phyloP scores from a whole-genome alignment of 2,797 vertebrate species.

The Typhlichthys eigenmanni region DNA sequence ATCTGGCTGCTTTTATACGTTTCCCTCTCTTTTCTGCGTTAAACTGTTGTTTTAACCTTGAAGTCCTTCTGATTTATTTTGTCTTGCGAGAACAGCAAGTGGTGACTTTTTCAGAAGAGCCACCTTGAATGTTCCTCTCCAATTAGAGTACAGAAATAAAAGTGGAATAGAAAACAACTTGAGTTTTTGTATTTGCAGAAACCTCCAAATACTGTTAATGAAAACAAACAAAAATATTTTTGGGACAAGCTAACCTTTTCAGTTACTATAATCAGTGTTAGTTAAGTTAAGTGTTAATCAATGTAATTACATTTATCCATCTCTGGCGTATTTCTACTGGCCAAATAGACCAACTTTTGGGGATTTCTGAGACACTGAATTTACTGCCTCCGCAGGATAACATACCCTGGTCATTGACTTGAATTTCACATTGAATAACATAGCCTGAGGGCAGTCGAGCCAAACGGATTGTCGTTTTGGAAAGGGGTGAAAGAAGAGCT shows the following conservation, averaged over 20 bases:
- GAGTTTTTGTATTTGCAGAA: constrained; percentile 27
- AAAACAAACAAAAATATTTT: constrained; percentile 31
- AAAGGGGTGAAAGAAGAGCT: constrained; percentile 22
- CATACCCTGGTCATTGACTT: constrained; percentile 33
- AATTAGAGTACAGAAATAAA: constrained; percentile 10
- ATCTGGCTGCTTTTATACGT: constrained; percentile 39
- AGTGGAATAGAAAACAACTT: constrained; percentile 18
- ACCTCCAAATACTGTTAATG: constrained; percentile 22
- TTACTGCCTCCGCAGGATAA: constrained; percentile 43
- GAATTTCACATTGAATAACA: constrained; percentile 47
- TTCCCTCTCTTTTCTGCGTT: constrained; percentile 23
- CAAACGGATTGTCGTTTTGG: constrained; percentile 26
- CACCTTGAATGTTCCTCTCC: constrained; percentile 28
- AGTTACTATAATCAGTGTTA: constrained; percentile 20
- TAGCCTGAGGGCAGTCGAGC: constrained; percentile 25
- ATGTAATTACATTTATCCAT: constrained; percentile 37
- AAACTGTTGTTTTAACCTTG: constrained; percentile 51
- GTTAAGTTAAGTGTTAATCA: neutral
- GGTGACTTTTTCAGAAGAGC: constrained; percentile 28
- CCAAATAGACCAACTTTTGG: constrained; percentile 36
- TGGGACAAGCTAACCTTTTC: constrained; percentile 23
- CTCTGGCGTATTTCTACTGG: constrained; percentile 34
- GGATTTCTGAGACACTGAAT: constrained; percentile 48
- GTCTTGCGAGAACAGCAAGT: constrained; percentile 35
- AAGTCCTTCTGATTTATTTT: constrained; percentile 39